These are phyloP conservation scores for Melanargia galathea DNA, from an alignment of 2,888 invertebrate species.

Conservation along the genomic window DNA sequence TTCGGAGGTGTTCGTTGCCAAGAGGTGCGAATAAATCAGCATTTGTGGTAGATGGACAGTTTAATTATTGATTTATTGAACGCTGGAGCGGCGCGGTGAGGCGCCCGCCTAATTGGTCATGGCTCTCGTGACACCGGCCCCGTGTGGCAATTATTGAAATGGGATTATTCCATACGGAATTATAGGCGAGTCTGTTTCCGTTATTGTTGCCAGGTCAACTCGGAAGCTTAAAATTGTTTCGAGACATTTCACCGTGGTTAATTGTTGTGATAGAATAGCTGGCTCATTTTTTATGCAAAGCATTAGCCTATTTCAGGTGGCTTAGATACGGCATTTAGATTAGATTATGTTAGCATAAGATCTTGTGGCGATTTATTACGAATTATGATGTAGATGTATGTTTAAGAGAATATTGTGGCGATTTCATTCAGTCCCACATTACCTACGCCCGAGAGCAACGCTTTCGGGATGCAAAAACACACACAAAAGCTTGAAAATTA, in stretches of 20 bases:
- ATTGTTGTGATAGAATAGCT: too few species aligned
- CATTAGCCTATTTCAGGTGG: background rate
- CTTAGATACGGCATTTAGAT: too few species aligned
- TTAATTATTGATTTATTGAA: conserved; percentile 81
- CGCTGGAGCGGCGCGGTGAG: conserved; percentile 44
- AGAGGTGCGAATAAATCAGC: conserved; percentile 76
- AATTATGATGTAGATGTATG: too few species aligned
- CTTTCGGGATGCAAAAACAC: too few species aligned
- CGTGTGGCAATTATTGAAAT: conserved; percentile 70
- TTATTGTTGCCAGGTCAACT: conserved; percentile 14
- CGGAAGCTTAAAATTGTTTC: background rate
- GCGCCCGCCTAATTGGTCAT: conserved; percentile 76
- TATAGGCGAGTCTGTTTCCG: conserved; percentile 60
- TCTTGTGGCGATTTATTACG: too few species aligned
- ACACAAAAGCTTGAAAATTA: too few species aligned
- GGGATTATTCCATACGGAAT: conserved; percentile 71
- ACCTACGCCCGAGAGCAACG: too few species aligned
- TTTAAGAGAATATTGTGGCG: too few species aligned
- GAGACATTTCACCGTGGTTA: background rate
- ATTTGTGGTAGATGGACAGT: conserved; percentile 79
- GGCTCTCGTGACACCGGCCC: conserved; percentile 74
- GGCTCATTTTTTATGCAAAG: background rate
- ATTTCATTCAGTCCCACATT: too few species aligned
- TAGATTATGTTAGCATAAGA: too few species aligned
- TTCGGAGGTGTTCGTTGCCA: conserved; percentile 63